A percentile compares a stretch with the other conserved stretches of the same genome.
Evolutionary conservation across 2,797 vertebrate genomes (phyloP).

Genomic region (Tiaroga cobitis): DNA sequence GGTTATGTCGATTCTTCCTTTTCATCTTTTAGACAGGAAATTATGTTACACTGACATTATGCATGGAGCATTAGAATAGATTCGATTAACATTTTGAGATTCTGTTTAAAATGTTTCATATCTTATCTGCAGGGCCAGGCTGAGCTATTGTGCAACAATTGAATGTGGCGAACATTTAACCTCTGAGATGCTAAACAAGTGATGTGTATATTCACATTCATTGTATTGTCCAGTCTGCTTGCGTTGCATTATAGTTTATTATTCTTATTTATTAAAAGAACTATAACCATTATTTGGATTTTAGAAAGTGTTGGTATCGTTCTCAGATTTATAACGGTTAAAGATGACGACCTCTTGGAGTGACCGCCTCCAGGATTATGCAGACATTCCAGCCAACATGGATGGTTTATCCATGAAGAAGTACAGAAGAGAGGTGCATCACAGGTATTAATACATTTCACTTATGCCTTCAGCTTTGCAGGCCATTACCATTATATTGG

Average conservation of each 20-base stretch:
- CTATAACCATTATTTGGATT: neutral
- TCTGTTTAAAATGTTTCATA: neutral
- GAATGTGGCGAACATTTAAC: neutral
- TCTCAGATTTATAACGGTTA: conserved; percentile 57
- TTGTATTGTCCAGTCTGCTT: neutral
- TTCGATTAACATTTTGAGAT: neutral
- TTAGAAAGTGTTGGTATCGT: neutral
- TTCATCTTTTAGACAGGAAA: neutral
- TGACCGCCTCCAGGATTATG: conserved; percentile 92
- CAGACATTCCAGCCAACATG: conserved; percentile 94
- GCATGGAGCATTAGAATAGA: neutral
- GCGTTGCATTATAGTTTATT: neutral
- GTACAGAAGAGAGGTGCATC: conserved; percentile 93
- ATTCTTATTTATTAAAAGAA: neutral
- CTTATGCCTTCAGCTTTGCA: neutral
- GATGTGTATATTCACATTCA: neutral
- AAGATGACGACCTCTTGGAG: conserved; percentile 97
- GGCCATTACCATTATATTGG: neutral
- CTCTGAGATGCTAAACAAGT: neutral
- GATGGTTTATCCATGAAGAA: conserved; percentile 94
- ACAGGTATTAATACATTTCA: conserved; percentile 80
- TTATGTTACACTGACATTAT: neutral
- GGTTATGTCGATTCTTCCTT: neutral
- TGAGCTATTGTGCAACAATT: neutral
- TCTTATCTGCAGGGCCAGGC: neutral